A percentile compares a stretch with the other conserved stretches of the same genome.
phyloP scores from a whole-genome alignment of 2,888 invertebrate species.

The Dasysyrphus albostriatus region DNA sequence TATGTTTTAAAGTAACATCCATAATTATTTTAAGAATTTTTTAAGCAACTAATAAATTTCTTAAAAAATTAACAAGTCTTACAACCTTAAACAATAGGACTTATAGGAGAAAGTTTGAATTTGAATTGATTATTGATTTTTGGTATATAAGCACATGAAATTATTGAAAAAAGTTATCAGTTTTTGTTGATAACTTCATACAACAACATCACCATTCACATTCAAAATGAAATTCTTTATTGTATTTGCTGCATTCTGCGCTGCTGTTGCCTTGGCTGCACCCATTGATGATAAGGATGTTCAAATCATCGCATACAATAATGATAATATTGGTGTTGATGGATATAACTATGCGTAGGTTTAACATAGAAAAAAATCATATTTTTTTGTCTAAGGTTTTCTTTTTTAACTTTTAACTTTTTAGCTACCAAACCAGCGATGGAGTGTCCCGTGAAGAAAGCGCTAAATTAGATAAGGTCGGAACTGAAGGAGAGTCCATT shows the following conservation, averaged over 20 bases:
- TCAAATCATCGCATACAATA: constrained; percentile 78
- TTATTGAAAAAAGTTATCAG: constrained; percentile 11
- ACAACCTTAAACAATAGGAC: neutral
- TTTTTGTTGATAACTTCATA: constrained; percentile 56
- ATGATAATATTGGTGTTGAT: constrained; percentile 85
- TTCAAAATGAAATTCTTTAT: constrained; percentile 80
- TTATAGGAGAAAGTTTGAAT: neutral
- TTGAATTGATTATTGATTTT: neutral
- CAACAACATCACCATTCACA: constrained; percentile 29
- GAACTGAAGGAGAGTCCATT: constrained; percentile 77
- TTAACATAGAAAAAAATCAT: neutral
- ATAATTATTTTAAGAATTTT: constrained; percentile 5
- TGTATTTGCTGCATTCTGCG: constrained; percentile 80
- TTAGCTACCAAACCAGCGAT: constrained; percentile 83
- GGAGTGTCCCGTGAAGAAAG: constrained; percentile 81
- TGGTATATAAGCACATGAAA: neutral
- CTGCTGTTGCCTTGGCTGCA: constrained; percentile 77
- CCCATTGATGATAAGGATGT: constrained; percentile 75
- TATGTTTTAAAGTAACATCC: neutral
- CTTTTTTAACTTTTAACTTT: neutral
- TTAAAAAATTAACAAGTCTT: neutral
- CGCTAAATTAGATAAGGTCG: constrained; percentile 78
- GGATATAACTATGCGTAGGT: constrained; percentile 86
- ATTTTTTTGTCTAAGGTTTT: neutral
- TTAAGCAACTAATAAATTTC: constrained; percentile 1